Evolutionary conservation across 1,140 invertebrate genomes (phyloP).

Genomic region (Lasioglossum baleicum): DNA sequence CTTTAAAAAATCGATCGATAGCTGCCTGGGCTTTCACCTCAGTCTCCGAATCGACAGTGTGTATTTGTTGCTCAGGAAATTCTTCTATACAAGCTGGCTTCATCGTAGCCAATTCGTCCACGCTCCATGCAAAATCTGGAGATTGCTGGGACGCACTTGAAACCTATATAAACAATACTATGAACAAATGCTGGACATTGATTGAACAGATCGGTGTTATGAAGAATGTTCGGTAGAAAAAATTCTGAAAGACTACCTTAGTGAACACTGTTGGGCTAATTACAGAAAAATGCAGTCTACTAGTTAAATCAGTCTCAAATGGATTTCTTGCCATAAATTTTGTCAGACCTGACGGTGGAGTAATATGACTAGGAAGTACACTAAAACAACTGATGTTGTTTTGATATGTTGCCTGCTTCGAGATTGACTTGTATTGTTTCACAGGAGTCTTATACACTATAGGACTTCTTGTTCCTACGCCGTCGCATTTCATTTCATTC

Average conservation of each 20-base stretch:
- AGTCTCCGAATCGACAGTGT: slow-evolving; percentile 78
- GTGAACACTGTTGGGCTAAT: slow-evolving; percentile 76
- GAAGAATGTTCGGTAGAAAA: not conserved
- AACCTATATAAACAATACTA: slow-evolving; percentile 49
- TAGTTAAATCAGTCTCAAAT: slow-evolving; percentile 75
- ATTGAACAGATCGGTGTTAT: too few relatives aligned
- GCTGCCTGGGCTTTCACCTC: slow-evolving; percentile 80
- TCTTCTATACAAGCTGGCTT: slow-evolving; percentile 81
- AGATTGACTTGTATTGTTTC: slow-evolving; percentile 38
- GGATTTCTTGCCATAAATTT: slow-evolving; percentile 77
- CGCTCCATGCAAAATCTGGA: slow-evolving; percentile 79
- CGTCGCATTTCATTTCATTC: slow-evolving; percentile 37
- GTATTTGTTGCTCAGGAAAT: slow-evolving; percentile 77
- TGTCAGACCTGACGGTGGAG: slow-evolving; percentile 75
- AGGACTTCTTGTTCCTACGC: slow-evolving; percentile 47
- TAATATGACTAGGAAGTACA: slow-evolving; percentile 67
- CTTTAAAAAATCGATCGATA: slow-evolving; percentile 80
- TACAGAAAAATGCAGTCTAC: slow-evolving; percentile 74
- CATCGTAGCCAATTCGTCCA: slow-evolving; percentile 80
- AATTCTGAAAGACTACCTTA: slow-evolving; percentile 61
- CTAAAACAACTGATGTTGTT: slow-evolving; percentile 46
- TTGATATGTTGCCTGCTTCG: slow-evolving; percentile 39
- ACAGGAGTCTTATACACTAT: slow-evolving; percentile 61
- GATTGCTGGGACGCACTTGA: slow-evolving; percentile 67
- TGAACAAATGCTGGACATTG: not conserved